These are phyloP conservation scores for Perccottus glenii DNA, from an alignment of 2,113 vertebrate genomes.

Conservation along the genomic window DNA sequence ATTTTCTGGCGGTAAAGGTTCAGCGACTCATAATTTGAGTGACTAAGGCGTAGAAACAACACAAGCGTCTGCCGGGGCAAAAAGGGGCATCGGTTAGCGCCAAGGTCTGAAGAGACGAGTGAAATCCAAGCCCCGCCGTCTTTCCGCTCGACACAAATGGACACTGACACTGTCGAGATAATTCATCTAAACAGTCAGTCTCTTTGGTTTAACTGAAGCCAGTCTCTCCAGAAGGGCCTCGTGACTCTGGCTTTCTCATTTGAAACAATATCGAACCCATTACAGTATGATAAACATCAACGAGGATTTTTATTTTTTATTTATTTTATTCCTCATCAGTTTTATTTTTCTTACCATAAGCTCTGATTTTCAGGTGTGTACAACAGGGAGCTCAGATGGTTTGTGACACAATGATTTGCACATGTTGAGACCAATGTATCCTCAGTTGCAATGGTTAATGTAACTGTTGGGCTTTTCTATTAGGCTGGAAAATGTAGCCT, in stretches of 20 bases:
- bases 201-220: conserved; percentile 70
- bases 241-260: conserved; percentile 51
- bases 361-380: conserved; percentile 57
- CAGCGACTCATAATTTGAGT: conserved; percentile 82
- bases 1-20: conserved; percentile 82
- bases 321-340: conserved; percentile 8
- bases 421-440: conserved; percentile 52
- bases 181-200: conserved; percentile 79
- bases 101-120: conserved; percentile 72
- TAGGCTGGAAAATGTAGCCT: conserved; percentile 18
- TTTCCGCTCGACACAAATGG: conserved; percentile 73
- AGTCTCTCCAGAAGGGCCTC: conserved; percentile 54
- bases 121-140: conserved; percentile 73
- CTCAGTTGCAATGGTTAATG: conserved; percentile 17
- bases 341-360: conserved; percentile 40
- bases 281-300: conserved; percentile 70
- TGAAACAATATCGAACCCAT: conserved; percentile 67
- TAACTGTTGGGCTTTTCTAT: conserved; percentile 27
- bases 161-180: conserved; percentile 80
- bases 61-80: conserved; percentile 64
- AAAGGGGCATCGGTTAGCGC: conserved; percentile 68
- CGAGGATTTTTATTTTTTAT: conserved; percentile 15
- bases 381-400: conserved; percentile 36
- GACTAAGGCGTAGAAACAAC: conserved; percentile 79
- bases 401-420: conserved; percentile 67